Evolutionary conservation across 2,888 invertebrate species (phyloP).

Genomic region (Lasioglossum lativentre): DNA sequence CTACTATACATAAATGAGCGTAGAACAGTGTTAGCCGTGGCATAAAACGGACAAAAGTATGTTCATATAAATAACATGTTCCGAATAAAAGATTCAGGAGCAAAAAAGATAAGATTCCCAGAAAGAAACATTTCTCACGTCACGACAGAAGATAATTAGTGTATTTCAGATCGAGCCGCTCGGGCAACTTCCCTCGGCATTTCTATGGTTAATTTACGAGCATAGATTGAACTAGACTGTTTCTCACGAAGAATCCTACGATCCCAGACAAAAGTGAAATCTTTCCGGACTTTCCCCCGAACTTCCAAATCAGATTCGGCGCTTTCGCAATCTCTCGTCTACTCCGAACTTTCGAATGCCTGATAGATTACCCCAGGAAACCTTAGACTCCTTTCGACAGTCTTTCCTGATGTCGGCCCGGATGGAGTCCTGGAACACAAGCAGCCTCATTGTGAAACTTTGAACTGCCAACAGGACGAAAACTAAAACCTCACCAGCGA

Average conservation of each 20-base stretch:
- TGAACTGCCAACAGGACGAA: not conserved
- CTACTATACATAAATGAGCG: not conserved
- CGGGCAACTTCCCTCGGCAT: not conserved
- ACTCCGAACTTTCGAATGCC: not conserved
- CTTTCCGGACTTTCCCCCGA: not conserved
- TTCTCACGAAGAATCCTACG: not conserved
- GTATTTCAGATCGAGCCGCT: not conserved
- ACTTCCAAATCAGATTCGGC: not conserved
- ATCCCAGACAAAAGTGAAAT: not conserved
- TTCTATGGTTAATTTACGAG: not conserved
- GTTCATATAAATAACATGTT: not conserved
- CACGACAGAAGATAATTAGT: not conserved
- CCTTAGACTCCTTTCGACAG: constrained; percentile 75
- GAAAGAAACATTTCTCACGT: not conserved
- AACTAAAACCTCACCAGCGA: constrained; percentile 32
- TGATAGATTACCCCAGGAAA: constrained; percentile 75
- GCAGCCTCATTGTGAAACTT: not conserved
- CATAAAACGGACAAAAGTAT: not conserved
- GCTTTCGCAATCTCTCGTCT: not conserved
- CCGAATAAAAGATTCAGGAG: not conserved
- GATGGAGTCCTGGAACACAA: constrained; percentile 54
- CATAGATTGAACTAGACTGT: not conserved
- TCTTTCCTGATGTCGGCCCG: constrained; percentile 75
- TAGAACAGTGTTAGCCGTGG: no score
- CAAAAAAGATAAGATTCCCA: not conserved